phyloP scores from a whole-genome alignment of 2,113 vertebrate species.

The Burhinus bistriatus region DNA sequence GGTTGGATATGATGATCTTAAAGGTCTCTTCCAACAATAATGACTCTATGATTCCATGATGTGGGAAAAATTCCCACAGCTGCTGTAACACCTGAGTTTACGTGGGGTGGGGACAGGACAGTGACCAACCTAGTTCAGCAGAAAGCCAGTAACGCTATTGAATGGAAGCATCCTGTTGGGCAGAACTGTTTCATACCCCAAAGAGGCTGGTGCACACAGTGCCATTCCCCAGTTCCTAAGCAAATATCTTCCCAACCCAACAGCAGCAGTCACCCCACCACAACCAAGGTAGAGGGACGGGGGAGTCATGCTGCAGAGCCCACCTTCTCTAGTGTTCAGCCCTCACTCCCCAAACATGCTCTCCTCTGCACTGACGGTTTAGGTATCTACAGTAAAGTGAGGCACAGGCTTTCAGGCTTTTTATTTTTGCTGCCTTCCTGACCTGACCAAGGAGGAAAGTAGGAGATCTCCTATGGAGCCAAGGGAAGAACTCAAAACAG shows the following conservation, averaged over 20 bases:
- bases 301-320: background rate
- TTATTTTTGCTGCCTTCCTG: background rate
- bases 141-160: background rate
- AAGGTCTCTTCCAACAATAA: background rate
- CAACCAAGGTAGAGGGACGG: too few species aligned
- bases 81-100: background rate
- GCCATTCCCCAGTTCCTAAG: background rate
- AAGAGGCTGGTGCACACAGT: background rate
- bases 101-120: fast-evolving
- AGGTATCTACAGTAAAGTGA: background rate
- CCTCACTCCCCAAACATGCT: background rate
- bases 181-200: background rate
- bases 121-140: background rate
- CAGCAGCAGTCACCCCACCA: background rate
- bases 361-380: background rate
- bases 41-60: background rate
- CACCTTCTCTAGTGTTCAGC: background rate
- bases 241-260: background rate
- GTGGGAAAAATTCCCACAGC: background rate
- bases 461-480: background rate
- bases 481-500: background rate
- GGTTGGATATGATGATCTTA: background rate
- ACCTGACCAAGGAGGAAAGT: background rate
- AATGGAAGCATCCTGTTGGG: background rate
- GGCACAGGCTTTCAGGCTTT: background rate